A percentile compares a stretch with the other conserved stretches of the same genome.
phyloP scores from a whole-genome alignment of 2,888 invertebrate species.

The Xiphydria camelus region DNA sequence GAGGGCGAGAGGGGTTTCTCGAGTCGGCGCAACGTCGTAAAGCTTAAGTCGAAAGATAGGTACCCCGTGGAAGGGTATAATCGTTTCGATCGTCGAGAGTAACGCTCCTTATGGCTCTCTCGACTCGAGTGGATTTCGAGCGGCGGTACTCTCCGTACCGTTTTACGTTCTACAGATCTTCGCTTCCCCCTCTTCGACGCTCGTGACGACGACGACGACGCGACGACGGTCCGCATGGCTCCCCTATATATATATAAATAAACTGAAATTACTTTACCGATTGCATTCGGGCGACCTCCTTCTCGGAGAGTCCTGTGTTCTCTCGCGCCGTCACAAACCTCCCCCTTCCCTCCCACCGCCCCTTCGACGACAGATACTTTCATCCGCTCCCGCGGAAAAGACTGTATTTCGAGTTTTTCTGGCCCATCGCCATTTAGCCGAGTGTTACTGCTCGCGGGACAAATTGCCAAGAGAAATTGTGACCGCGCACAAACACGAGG shows the following conservation, averaged over 20 bases:
- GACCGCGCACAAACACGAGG: constrained; percentile 20
- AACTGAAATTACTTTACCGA: constrained; percentile 31
- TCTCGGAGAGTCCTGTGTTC: too few relatives aligned
- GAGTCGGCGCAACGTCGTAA: too few relatives aligned
- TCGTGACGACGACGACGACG: constrained; percentile 6
- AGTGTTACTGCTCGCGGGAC: constrained; percentile 27
- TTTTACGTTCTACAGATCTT: constrained; percentile 11
- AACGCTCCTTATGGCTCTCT: too few relatives aligned
- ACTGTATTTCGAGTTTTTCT: constrained; percentile 12
- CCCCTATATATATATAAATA: constrained; percentile 30
- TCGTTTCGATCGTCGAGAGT: too few relatives aligned
- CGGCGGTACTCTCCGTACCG: constrained; percentile 23
- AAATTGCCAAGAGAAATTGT: constrained; percentile 30
- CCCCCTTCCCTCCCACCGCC: constrained; percentile 8
- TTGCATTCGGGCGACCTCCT: constrained; percentile 23
- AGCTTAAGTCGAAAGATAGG: too few relatives aligned
- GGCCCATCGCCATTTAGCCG: constrained; percentile 22
- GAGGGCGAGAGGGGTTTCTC: too few relatives aligned
- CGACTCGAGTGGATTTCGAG: constrained; percentile 19
- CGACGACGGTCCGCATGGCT: constrained; percentile 18
- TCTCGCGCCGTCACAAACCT: too few relatives aligned
- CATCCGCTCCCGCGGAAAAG: constrained; percentile 17
- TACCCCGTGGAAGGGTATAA: too few relatives aligned
- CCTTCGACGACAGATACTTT: constrained; percentile 22
- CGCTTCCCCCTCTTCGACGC: constrained; percentile 7